A percentile compares a stretch with the other conserved stretches of the same genome.
phyloP scores from a whole-genome alignment of 1,140 invertebrate genomes.

The Teleopsis dalmanni region DNA sequence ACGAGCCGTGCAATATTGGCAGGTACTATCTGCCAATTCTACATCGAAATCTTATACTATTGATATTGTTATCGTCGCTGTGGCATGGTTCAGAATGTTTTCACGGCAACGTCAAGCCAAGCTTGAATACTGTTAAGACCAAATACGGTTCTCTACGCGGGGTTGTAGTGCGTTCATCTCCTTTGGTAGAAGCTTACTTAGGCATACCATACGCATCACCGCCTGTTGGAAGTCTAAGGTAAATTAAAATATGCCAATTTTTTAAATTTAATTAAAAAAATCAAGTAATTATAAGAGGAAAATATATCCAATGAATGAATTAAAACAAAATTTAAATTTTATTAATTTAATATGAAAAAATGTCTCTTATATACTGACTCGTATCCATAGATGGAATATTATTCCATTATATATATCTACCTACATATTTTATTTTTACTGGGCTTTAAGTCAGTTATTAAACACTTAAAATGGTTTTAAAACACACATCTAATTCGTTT shows the following conservation, averaged over 20 bases:
- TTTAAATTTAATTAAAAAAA: not conserved
- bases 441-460: too few relatives aligned
- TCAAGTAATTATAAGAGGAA: too few relatives aligned
- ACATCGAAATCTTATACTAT: constrained; percentile 22
- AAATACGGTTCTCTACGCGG: constrained; percentile 82
- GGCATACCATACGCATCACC: constrained; percentile 84
- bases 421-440: too few relatives aligned
- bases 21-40: constrained; percentile 1
- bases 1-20: constrained; percentile 2
- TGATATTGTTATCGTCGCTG: constrained; percentile 23
- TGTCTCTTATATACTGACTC: too few relatives aligned
- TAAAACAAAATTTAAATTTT: too few relatives aligned
- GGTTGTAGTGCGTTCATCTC: constrained; percentile 66
- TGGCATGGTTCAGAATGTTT: constrained; percentile 38
- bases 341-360: too few relatives aligned
- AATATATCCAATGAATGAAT: too few relatives aligned
- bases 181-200: constrained; percentile 85
- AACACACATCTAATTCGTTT: too few relatives aligned
- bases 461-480: too few relatives aligned
- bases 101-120: constrained; percentile 53
- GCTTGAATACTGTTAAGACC: constrained; percentile 71
- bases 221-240: constrained; percentile 45
- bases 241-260: constrained; percentile 15
- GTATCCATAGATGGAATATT: too few relatives aligned
- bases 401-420: too few relatives aligned